Base-by-base conservation (phyloP, 2,113 vertebrate genomes). In the Gavia stellata region DNA sequence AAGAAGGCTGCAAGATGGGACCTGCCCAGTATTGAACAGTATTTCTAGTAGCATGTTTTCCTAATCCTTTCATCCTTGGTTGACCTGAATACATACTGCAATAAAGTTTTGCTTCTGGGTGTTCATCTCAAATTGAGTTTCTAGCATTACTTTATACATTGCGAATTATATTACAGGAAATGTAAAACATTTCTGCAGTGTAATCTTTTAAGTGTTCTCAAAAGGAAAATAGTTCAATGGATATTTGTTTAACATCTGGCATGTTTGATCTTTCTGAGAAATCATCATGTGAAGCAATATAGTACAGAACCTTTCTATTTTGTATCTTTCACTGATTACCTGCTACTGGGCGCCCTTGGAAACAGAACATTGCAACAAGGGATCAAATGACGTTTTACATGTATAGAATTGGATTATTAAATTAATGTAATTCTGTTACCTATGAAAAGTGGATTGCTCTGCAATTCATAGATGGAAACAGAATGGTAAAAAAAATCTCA, bases 21-120 rank as follows among this genome's bases (percentile, higher is more conserved):
- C 91, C 52, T 96, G 92, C 81, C 81, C 58, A 42, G 13, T 79
- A 89, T 16, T 63, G 70, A 88, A 87, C 40, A 81, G 66, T 72
- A 70, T 68, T 92, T 91, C 70, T 28, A 87, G 77, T 20, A 67
- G 66, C 20, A 31, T 56, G 14, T 61, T 88, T 95, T 81, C 68
- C 49, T 95, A 36, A 40, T 47, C 40, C 91, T 95, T 94, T 95
- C 65, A 92, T 94, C 92, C 34, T 79, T 38, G 25, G 33, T 53
- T 96, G 36, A 92, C 74, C 70, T 89, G 78, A 94, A 86, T 96
- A 88, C 29, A 40, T 50, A 58, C 45, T 38, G 44, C 28, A 58
- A 56, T 58, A 33, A 91, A 81, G 52, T 65, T 94, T 95, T 94
- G 73, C 94, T 97, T 81, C 94, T 96, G 86, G 82, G 88, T 78